A percentile compares a stretch with the other conserved stretches of the same genome.
These are phyloP conservation scores for Acrobasis suavella DNA, from an alignment of 2,888 invertebrate species.

Conservation along the genomic window DNA sequence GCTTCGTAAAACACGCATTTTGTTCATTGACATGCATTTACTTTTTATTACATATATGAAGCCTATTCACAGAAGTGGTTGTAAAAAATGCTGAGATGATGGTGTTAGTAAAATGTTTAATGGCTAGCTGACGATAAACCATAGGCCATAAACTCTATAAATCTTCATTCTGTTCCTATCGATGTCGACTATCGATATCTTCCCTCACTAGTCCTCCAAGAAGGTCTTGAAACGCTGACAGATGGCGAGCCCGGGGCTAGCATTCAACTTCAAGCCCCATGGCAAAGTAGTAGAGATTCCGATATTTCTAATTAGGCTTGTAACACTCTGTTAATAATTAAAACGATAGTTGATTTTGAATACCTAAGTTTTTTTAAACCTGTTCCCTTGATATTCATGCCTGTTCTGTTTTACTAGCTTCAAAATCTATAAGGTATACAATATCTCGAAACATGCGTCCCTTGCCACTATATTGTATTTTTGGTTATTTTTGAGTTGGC, in stretches of 20 bases:
- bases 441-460: no score
- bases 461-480: no score
- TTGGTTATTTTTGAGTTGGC: no score
- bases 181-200: slow-evolving; percentile 26
- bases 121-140: no score
- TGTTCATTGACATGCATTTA: no score
- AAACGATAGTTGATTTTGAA: background rate
- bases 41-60: no score
- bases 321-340: slow-evolving; percentile 13
- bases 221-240: slow-evolving; percentile 55
- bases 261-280: slow-evolving; percentile 1
- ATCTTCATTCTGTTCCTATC: slow-evolving; percentile 25
- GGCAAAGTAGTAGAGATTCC: background rate
- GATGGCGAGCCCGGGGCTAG: slow-evolving; percentile 56
- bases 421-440: no score
- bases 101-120: no score
- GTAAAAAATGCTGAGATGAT: no score
- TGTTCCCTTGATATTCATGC: no score
- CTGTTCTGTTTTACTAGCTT: background rate
- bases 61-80: no score
- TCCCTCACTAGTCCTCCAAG: slow-evolving; percentile 37
- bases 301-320: slow-evolving; percentile 18
- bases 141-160: background rate
- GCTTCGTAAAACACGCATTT: no score
- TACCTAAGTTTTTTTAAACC: background rate